Evolutionary conservation across 1,140 invertebrate genomes (phyloP), one percentile per base, ranked within the genome.

Genomic region (Choristoneura fumiferana): DNA sequence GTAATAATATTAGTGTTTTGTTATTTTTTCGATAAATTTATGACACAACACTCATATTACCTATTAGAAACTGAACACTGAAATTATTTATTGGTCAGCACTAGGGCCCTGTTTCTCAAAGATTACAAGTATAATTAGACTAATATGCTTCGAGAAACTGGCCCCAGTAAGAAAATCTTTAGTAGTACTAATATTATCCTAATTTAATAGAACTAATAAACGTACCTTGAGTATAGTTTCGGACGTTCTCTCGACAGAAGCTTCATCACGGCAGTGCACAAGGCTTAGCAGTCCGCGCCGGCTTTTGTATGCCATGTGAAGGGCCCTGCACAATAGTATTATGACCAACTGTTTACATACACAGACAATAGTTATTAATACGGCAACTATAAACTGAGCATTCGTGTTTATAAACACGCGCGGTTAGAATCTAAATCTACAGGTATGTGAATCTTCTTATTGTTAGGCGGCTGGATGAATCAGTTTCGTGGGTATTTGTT

Each of bases 291-390:
- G 64, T 0, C 80, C 78, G 52, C 85, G 79, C 1, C 82, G 68
- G 76, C 84, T 89, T 89, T 89, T 89, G 80, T 89, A 89, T 45
- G 86, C 84, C 77, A 81, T 80, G 58, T 87, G 82, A 57, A 89
- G 63, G 13, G 86, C 84, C 60, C 86, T 88, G 65, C 64, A 73
- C 62, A 67, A 75, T 67, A 66, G 53, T 55, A 81, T 78, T 79
- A 85, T 85, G 73, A 69, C 55, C 62, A 70, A 29, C 22, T 77
- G 71, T 68, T 69, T 55, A 64, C 67, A 73, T 62, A 43, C 68
- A 72, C 68, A 72, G 73, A 85, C 81, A 86, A 86, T 86, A 81
- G 77, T 80, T 84, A 82, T 83, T 81, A 84, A 76, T 83, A 79
- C 58, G 36, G 57, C 63, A 78, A 79, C 65, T 78, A 84, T 88